Evolutionary conservation across 2,113 vertebrate species (phyloP).

Genomic region (Myotis yumanensis): DNA sequence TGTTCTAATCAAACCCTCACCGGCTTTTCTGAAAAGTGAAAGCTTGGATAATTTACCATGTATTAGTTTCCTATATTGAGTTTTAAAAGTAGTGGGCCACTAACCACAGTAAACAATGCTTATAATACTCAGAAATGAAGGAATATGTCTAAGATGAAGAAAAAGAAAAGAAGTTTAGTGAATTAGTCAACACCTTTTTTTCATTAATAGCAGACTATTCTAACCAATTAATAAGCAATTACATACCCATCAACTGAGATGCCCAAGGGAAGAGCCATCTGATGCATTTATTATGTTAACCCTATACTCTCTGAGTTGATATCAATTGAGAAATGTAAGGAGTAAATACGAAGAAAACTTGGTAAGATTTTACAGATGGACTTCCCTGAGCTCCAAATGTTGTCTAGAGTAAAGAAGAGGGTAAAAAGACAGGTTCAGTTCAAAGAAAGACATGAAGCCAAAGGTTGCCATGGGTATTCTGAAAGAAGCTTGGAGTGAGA

Average conservation of each 20-base stretch:
- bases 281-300: slow-evolving; percentile 28
- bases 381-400: neutral
- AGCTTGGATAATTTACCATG: neutral
- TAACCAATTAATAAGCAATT: slow-evolving; percentile 47
- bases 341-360: neutral
- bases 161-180: neutral
- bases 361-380: slow-evolving; percentile 8
- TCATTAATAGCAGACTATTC: neutral
- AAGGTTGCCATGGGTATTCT: neutral
- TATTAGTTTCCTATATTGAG: neutral
- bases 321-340: neutral
- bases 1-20: neutral
- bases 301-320: neutral
- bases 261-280: neutral
- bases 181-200: slow-evolving; percentile 4
- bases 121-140: slow-evolving; percentile 15
- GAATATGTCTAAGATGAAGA: neutral
- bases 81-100: neutral
- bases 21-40: neutral
- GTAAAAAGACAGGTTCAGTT: slow-evolving; percentile 28
- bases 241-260: neutral
- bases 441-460: slow-evolving; percentile 38
- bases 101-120: neutral
- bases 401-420: neutral
- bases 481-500: neutral